These are phyloP conservation scores for Tachypleus tridentatus DNA, from an alignment of 1,140 invertebrate genomes.

Conservation along the genomic window DNA sequence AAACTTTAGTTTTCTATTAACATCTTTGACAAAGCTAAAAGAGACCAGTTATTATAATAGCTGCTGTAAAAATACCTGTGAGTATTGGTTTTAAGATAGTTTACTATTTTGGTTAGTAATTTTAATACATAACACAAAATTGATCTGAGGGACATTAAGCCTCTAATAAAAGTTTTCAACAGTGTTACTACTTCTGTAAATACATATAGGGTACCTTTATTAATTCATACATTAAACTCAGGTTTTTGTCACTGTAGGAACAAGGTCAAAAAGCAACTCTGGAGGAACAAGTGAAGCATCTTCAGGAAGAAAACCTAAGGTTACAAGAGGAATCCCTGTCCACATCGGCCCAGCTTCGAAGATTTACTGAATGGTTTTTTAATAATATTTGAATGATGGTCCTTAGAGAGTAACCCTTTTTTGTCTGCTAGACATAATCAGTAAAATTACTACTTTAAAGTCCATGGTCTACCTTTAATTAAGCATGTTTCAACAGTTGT, in stretches of 20 bases:
- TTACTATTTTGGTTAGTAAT: background rate
- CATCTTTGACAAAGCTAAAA: too few relatives aligned
- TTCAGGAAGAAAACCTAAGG: conserved; percentile 70
- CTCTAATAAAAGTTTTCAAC: background rate
- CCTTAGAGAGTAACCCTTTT: too few relatives aligned
- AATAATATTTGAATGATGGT: background rate
- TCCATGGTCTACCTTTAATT: too few relatives aligned
- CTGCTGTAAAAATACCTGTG: too few relatives aligned
- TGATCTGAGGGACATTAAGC: background rate
- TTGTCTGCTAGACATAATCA: too few relatives aligned
- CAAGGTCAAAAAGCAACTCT: conserved; percentile 29
- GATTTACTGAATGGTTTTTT: conserved; percentile 89
- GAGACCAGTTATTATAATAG: too few relatives aligned
- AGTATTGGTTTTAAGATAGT: too few relatives aligned
- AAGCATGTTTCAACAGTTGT: too few relatives aligned
- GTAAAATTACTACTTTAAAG: too few relatives aligned
- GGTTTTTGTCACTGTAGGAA: conserved; percentile 11
- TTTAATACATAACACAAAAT: background rate
- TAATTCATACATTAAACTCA: too few relatives aligned
- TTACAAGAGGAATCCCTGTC: conserved; percentile 77
- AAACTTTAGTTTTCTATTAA: too few relatives aligned
- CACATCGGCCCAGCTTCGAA: conserved; percentile 71
- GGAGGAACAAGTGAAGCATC: conserved; percentile 45
- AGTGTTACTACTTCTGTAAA: background rate
- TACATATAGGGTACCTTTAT: background rate